Base-by-base conservation (phyloP, 2,113 vertebrate species). In the Gymnorhina tibicen region DNA sequence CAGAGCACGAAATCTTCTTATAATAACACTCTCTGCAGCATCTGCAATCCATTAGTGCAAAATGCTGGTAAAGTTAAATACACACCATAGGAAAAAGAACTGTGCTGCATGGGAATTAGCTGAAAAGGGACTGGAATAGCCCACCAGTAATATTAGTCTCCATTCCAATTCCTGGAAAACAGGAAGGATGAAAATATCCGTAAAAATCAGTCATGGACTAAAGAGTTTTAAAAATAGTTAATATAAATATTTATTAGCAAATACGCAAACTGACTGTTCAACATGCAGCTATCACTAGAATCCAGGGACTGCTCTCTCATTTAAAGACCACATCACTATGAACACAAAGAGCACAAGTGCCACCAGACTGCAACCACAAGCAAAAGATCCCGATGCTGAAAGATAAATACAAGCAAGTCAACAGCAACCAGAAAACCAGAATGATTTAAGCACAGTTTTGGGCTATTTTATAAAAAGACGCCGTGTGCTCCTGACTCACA, bases 401-500 rank as follows among this genome's bases (percentile, higher is more conserved):
- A 78, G 59, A 59, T 11, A 86, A 85, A 87, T 8, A 70, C 11
- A 62, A 63, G 53, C 47, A 80, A 60, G 42, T 12, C 68, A 94
- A 49, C 10, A 46, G 64, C 60, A 83, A 89, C 20, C 42, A 55
- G 59, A 85, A 78, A 84, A 28, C 41, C 35, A 53, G 53, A 93
- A 81, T 52, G 86, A 91, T 56, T 70, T 58, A 44, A 80, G 35
- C 55, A 59, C 26, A 87, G 59, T 79, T 89, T 66, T 46, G 39
- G 85, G 72, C 41, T 70, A 20, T 89, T 89, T 88, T 94, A 35
- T 83, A 70, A 62, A 92, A 76, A 58, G 41, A 60, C 52, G 52
- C 59, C 16, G 7, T 66, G 59, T 42, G 59, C 62, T 78, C 52
- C 91, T 95, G 70, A 76, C 68, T 72, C 87, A 76, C 37, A 89